These are phyloP conservation scores for Dinomys branickii DNA, from an alignment of 2,113 vertebrate genomes.

Conservation along the genomic window DNA sequence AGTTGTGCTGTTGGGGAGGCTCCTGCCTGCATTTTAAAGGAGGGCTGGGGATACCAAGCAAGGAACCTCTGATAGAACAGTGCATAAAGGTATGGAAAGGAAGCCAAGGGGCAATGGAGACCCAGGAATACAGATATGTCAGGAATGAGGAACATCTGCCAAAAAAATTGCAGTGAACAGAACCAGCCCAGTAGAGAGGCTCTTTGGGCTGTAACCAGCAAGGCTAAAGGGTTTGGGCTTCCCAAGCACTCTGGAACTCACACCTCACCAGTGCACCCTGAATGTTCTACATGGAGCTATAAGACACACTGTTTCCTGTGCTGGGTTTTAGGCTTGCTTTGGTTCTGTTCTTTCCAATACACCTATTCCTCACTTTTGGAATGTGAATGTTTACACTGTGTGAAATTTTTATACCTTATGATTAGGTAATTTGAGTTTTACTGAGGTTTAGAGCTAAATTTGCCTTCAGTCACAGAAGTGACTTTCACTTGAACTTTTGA, in stretches of 20 bases:
- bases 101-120: not conserved
- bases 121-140: not conserved
- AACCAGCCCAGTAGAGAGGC: not conserved
- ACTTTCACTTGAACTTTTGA: not conserved
- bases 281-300: not conserved
- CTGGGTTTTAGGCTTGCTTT: not conserved
- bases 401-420: not conserved
- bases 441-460: not conserved
- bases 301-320: not conserved
- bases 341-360: not conserved
- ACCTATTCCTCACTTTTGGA: not conserved
- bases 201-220: not conserved
- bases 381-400: not conserved
- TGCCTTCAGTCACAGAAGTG: not conserved
- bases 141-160: not conserved
- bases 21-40: not conserved
- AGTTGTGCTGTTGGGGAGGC: not conserved
- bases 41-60: not conserved
- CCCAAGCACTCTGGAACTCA: not conserved
- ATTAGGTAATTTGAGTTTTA: not conserved
- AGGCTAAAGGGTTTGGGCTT: not conserved
- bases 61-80: not conserved
- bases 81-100: not conserved
- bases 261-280: not conserved
- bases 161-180: not conserved